Evolutionary conservation across 1,140 invertebrate genomes (phyloP).

Genomic region (Pentalonia nigronervosa): DNA sequence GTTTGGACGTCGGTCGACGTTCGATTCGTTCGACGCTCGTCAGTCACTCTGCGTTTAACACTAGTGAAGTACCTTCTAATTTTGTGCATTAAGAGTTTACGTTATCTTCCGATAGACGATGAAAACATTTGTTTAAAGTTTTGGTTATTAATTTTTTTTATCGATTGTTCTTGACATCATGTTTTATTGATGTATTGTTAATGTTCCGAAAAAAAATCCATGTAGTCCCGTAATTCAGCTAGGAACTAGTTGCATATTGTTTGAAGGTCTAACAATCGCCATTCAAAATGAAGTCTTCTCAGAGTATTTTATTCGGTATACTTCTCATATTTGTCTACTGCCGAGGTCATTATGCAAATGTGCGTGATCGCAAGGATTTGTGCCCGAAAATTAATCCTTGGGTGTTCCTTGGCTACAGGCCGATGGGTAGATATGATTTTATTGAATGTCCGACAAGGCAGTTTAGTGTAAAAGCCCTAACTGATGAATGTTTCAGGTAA

Average conservation of each 20-base stretch:
- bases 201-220: not conserved
- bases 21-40: not conserved
- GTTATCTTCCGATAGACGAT: not conserved
- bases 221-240: not conserved
- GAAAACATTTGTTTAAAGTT: not conserved
- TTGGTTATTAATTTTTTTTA: not conserved
- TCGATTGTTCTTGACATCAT: not conserved
- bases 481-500: conserved; percentile 65
- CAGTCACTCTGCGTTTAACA: not conserved
- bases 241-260: conserved; percentile 10
- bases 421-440: conserved; percentile 61
- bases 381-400: conserved; percentile 59
- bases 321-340: not conserved
- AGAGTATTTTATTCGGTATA: not conserved
- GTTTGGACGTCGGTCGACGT: not conserved
- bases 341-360: not conserved
- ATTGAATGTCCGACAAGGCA: not conserved
- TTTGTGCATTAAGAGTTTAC: not conserved
- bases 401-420: conserved; percentile 57
- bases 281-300: conserved; percentile 9
- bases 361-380: conserved; percentile 49
- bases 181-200: not conserved
- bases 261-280: not conserved
- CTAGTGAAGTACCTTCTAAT: not conserved
- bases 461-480: not conserved